These are phyloP conservation scores for Ctenodactylus gundi DNA, from an alignment of 2,113 vertebrate genomes.

Conservation along the genomic window DNA sequence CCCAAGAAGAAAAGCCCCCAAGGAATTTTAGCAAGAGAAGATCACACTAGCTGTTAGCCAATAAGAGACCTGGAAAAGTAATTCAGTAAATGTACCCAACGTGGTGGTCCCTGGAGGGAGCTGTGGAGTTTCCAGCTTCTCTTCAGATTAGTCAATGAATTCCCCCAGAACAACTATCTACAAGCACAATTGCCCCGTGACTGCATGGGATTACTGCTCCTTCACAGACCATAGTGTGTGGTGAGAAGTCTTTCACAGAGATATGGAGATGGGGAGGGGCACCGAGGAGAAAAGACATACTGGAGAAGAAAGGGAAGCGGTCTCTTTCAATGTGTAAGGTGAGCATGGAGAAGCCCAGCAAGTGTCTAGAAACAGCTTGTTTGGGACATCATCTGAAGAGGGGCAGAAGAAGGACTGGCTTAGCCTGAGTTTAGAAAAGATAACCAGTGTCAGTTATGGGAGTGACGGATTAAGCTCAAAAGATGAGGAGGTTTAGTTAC, in stretches of 20 bases:
- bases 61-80: background rate
- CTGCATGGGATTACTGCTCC: background rate
- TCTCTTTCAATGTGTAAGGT: background rate
- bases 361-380: background rate
- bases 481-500: background rate
- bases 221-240: background rate
- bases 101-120: background rate
- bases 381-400: background rate
- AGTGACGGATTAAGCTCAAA: background rate
- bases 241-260: background rate
- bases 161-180: background rate
- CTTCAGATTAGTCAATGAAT: background rate
- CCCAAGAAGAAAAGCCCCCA: too few species aligned
- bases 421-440: background rate
- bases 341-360: background rate
- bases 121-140: background rate
- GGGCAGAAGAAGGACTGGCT: background rate
- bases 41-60: background rate
- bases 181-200: background rate
- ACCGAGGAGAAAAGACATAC: background rate
- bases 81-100: background rate
- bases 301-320: background rate
- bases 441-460: accelerated
- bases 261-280: too few species aligned
- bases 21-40: background rate